Evolutionary conservation across 2,888 invertebrate genomes (phyloP).

Genomic region (Drosophila cognata): DNA sequence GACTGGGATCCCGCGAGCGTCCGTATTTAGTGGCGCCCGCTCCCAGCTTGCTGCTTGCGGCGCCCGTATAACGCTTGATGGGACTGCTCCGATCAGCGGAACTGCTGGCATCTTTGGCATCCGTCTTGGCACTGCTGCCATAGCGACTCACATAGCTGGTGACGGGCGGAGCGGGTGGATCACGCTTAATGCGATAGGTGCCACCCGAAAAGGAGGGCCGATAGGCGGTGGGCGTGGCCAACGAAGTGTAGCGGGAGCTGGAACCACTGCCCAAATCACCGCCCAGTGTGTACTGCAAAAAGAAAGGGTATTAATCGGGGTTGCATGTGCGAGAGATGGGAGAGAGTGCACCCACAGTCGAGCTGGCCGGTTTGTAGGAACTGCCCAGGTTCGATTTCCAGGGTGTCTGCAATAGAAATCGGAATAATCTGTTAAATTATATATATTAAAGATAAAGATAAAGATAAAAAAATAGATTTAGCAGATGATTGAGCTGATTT

Average conservation of each 20-base stretch:
- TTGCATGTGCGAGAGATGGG: fast-evolving
- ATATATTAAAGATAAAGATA: background rate
- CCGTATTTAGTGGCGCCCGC: conserved; percentile 71
- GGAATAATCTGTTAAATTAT: background rate
- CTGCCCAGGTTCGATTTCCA: conserved; percentile 83
- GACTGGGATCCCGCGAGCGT: conserved; percentile 83
- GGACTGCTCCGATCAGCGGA: conserved; percentile 70
- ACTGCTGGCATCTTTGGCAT: conserved; percentile 64
- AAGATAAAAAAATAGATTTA: no score
- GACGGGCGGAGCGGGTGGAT: conserved; percentile 68
- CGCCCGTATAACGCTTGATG: conserved; percentile 75
- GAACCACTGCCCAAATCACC: conserved; percentile 77
- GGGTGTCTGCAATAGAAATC: conserved; percentile 75
- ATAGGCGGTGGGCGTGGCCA: conserved; percentile 83
- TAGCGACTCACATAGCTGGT: conserved; percentile 83
- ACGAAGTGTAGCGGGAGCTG: conserved; percentile 79
- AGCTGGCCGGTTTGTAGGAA: conserved; percentile 81
- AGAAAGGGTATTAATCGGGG: no score
- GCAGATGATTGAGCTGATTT: background rate
- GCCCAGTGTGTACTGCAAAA: conserved; percentile 81
- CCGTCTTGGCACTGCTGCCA: conserved; percentile 46
- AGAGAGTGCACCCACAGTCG: conserved; percentile 72
- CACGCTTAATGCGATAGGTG: conserved; percentile 84
- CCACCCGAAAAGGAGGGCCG: conserved; percentile 85
- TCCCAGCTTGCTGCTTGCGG: conserved; percentile 60